Percentiles rank a stretch among this genome's conserved stretches.
Evolutionary conservation across 2,888 invertebrate species (phyloP).

Genomic region (Andricus quercusramuli): DNA sequence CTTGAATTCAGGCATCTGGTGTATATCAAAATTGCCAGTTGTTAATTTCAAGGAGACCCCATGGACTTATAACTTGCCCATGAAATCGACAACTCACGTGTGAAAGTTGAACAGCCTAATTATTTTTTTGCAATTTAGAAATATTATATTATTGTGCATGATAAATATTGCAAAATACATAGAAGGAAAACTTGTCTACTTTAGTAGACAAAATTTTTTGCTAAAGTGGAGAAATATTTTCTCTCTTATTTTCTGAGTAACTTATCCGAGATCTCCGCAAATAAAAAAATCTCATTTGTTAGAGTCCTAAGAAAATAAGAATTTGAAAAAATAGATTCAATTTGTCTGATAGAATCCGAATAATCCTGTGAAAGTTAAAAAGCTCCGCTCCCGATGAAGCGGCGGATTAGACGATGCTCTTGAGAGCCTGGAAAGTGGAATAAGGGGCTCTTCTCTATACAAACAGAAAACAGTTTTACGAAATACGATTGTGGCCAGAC

Average conservation of each 20-base stretch:
- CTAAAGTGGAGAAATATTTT: not conserved
- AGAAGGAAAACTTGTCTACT: not conserved
- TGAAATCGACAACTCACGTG: not conserved
- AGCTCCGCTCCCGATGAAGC: conserved; percentile 18
- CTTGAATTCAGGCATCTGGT: no score
- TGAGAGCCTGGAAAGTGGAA: conserved; percentile 8
- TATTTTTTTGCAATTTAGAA: not conserved
- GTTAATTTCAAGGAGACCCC: no score
- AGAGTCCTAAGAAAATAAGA: not conserved
- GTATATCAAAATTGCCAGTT: no score
- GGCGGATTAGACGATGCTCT: not conserved
- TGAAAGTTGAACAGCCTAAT: not conserved
- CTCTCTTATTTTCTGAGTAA: not conserved
- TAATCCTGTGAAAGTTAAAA: conserved; percentile 28
- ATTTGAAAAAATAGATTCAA: conserved; percentile 12
- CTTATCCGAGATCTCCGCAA: not conserved
- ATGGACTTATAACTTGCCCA: not conserved
- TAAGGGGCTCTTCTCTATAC: conserved; percentile 14
- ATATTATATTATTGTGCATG: not conserved
- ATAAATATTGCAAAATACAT: no score
- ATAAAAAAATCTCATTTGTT: not conserved
- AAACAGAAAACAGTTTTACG: conserved; percentile 29
- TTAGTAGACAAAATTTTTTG: not conserved
- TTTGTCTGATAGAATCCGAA: conserved; percentile 29
- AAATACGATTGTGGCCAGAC: conserved; percentile 22